Base-by-base conservation (phyloP, 2,113 vertebrate species). In the Oreochromis aureus region DNA sequence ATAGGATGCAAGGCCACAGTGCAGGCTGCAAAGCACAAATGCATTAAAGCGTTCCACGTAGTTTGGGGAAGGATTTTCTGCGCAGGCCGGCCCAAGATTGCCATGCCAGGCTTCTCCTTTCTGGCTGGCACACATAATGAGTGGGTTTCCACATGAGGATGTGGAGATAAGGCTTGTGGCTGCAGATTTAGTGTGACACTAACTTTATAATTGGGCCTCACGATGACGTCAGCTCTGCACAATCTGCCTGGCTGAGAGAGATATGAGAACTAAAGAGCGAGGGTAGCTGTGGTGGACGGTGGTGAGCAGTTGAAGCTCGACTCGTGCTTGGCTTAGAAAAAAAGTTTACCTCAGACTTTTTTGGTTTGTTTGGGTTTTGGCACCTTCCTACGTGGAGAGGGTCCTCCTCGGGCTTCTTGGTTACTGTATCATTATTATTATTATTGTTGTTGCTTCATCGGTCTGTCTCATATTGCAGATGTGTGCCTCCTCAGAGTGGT, bases 141-240 rank as follows among this genome's bases (percentile, higher is more conserved):
- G 85, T 79, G 90, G 90, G 81, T 91, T 91, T 93, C 90, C 87
- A 54, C 92, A 91, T 93, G 87, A 92, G 90, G 88, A 93, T 94
- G 91, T 95, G 93, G 92, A 89, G 91, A 93, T 90, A 94, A 93
- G 85, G 91, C 86, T 83, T 84, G 89, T 4, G 86, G 83, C 81
- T 63, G 69, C 89, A 92, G 93, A 95, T 87, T 66, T 83, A 84
- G 53, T 80, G 54, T 73, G 81, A 76, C 36, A 46, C 83, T 83
- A 73, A 91, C 89, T 93, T 90, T 78, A 81, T 91, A 92, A 87
- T 88, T 92, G 1, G 10, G 82, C 66, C 88, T 81, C 41, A 80
- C 56, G 71, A 89, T 81, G 89, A 89, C 39, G 90, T 79, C 87
- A 86, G 92, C 89, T 87, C 80, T 85, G 18, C 63, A 27, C 82